These are phyloP conservation scores for Grammomys dolichurus DNA, from an alignment of 2,113 vertebrate genomes.

Conservation along the genomic window DNA sequence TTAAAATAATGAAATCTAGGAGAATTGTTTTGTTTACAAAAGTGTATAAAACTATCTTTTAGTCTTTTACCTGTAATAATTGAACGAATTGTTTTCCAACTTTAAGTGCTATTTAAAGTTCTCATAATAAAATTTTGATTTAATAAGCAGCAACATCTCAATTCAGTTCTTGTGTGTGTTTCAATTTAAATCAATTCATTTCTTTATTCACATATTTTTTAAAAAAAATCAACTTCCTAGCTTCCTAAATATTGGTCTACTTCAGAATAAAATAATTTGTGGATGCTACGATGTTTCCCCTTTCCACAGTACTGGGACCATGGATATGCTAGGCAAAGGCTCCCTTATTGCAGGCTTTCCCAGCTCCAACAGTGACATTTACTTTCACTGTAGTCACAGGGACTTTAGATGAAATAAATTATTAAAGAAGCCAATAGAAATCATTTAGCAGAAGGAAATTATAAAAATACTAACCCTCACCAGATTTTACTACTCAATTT, in stretches of 20 bases:
- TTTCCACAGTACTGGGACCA: neutral
- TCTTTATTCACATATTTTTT: neutral
- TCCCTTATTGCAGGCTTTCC: neutral
- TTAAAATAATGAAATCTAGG: neutral
- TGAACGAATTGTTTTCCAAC: slow-evolving; percentile 53
- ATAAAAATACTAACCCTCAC: neutral
- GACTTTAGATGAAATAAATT: slow-evolving; percentile 58
- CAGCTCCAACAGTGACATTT: neutral
- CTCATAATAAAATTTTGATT: slow-evolving; percentile 43
- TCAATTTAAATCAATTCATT: slow-evolving; percentile 57
- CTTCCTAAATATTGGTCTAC: slow-evolving; percentile 22
- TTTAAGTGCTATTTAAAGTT: slow-evolving; percentile 58
- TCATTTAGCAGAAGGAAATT: slow-evolving; percentile 23
- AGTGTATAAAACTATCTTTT: slow-evolving; percentile 13
- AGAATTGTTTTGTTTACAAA: neutral
- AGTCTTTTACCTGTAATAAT: slow-evolving; percentile 24
- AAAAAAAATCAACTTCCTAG: neutral
- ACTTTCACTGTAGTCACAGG: slow-evolving; percentile 22
- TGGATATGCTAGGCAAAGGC: neutral
- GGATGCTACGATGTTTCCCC: neutral
- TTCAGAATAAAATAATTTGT: slow-evolving; percentile 61
- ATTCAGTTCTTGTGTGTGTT: neutral
- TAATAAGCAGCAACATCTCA: slow-evolving; percentile 60
- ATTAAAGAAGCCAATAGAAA: slow-evolving; percentile 43
- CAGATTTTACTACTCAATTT: slow-evolving; percentile 43